Conservation (phyloP, 2,888 invertebrate species). For the Apodemia mormo region DNA sequence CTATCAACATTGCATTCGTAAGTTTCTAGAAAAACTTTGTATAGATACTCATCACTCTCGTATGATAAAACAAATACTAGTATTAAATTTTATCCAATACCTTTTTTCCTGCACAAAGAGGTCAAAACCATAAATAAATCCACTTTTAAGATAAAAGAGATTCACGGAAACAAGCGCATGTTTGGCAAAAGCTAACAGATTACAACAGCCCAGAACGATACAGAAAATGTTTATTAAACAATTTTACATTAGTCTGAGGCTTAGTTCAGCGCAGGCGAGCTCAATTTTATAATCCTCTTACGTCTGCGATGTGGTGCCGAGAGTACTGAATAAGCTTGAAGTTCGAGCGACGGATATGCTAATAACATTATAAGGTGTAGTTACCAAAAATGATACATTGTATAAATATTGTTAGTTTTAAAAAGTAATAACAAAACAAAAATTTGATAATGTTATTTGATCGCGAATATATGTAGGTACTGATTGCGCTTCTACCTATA, state of each 20-base stretch:
- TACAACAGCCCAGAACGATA: constrained; percentile 27
- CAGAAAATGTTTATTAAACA: constrained; percentile 54
- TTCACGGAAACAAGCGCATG: not conserved
- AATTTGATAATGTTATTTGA: too few relatives aligned
- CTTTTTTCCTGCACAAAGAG: too few relatives aligned
- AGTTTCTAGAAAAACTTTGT: too few relatives aligned
- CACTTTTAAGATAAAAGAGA: constrained; percentile 3
- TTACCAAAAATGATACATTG: too few relatives aligned
- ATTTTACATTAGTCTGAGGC: constrained; percentile 49
- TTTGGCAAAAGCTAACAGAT: constrained; percentile 25
- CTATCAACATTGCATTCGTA: too few relatives aligned
- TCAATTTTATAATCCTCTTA: constrained; percentile 55
- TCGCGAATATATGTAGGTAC: too few relatives aligned
- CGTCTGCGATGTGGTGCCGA: constrained; percentile 44
- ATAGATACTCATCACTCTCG: too few relatives aligned
- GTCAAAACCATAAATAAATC: not conserved
- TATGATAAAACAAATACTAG: too few relatives aligned
- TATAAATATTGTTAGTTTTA: not conserved
- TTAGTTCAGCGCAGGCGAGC: constrained; percentile 44
- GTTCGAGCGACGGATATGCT: constrained; percentile 1
- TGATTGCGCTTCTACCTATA: too few relatives aligned
- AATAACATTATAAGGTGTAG: not conserved
- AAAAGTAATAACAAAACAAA: too few relatives aligned
- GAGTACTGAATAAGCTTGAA: constrained; percentile 16
- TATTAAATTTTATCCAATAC: too few relatives aligned